These are phyloP conservation scores for Arctopsyche grandis DNA, from an alignment of 1,140 invertebrate species.

Conservation along the genomic window DNA sequence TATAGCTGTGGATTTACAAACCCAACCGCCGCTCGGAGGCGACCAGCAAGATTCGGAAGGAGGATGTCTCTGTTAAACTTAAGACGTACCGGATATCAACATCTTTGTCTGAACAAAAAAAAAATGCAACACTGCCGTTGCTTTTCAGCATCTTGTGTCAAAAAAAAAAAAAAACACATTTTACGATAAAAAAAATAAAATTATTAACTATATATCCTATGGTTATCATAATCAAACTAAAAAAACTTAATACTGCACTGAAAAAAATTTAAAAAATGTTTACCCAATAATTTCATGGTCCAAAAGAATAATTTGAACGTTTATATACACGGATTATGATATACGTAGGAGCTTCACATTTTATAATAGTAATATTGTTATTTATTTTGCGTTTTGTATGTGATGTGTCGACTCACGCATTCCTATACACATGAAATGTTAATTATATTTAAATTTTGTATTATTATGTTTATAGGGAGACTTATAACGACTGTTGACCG, in stretches of 20 bases:
- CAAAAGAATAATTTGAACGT: not conserved
- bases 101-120: not conserved
- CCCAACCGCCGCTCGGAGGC: slow-evolving; percentile 76
- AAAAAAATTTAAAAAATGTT: slow-evolving; percentile 4
- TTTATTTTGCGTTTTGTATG: not conserved
- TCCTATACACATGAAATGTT: too few species aligned
- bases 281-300: not conserved
- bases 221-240: slow-evolving; percentile 5
- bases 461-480: too few species aligned
- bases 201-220: slow-evolving; percentile 6
- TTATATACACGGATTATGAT: not conserved
- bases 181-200: slow-evolving; percentile 21
- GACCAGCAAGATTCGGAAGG: slow-evolving; percentile 80
- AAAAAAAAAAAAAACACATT: slow-evolving; percentile 41
- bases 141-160: slow-evolving; percentile 53
- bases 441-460: too few species aligned
- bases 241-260: slow-evolving; percentile 29
- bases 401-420: too few species aligned
- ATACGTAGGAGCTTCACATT: slow-evolving; percentile 15
- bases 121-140: slow-evolving; percentile 48
- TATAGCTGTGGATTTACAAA: slow-evolving; percentile 81
- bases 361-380: not conserved
- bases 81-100: slow-evolving; percentile 37
- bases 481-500: too few species aligned
- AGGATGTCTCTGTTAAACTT: slow-evolving; percentile 80